Percentiles rank a stretch among this genome's conserved stretches.
phyloP scores from a whole-genome alignment of 1,140 invertebrate genomes.

The Meloidogyne hapla region DNA sequence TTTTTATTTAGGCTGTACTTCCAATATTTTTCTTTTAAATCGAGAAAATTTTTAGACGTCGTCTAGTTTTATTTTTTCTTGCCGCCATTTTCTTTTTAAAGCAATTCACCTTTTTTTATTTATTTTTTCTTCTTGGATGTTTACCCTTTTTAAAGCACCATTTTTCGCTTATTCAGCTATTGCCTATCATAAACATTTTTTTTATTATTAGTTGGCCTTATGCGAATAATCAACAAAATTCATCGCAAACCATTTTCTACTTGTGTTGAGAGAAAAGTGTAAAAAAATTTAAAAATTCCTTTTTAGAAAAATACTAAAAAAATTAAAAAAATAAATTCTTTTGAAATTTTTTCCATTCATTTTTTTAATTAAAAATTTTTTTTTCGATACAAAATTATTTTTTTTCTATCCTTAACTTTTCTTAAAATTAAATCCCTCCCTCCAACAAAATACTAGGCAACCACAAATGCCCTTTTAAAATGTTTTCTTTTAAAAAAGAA shows the following conservation, averaged over 20 bases:
- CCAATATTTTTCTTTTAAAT: not conserved
- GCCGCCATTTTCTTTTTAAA: not conserved
- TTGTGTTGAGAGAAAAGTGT: not conserved
- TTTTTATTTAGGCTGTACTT: not conserved
- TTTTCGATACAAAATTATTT: not conserved
- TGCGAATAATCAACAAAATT: not conserved
- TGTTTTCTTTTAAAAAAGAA: too few species aligned
- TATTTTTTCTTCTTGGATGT: not conserved
- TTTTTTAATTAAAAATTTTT: not conserved
- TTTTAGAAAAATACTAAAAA: too few species aligned
- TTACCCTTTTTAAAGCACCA: not conserved
- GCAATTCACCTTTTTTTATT: not conserved
- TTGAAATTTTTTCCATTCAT: not conserved
- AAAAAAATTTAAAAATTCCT: not conserved
- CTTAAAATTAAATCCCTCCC: not conserved
- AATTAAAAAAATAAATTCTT: not conserved
- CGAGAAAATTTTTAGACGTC: not conserved
- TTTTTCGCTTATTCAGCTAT: slow-evolving; percentile 1
- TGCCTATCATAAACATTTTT: not conserved
- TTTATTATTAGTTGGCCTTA: not conserved
- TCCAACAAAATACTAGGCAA: not conserved
- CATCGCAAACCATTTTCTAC: not conserved
- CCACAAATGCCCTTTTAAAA: not conserved
- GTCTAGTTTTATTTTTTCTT: not conserved
- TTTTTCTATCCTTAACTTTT: not conserved